Conservation (phyloP, 2,888 invertebrate genomes). For the Netelia inedita region DNA sequence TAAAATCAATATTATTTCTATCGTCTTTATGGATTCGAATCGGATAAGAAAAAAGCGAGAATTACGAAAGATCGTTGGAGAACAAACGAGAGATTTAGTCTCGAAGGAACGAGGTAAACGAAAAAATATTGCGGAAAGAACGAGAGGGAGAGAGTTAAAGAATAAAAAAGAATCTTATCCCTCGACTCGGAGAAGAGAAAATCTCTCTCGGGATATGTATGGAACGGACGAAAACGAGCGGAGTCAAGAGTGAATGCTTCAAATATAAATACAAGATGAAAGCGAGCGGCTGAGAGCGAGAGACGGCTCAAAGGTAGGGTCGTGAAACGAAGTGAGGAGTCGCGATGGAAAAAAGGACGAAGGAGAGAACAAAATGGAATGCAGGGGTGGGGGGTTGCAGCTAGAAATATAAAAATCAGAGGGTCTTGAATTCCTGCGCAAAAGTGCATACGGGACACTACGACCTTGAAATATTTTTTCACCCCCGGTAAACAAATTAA, state of each 20-base stretch:
- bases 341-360: background rate
- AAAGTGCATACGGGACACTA: too few relatives aligned
- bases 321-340: background rate
- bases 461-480: too few relatives aligned
- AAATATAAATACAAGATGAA: constrained; percentile 21
- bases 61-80: background rate
- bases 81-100: constrained; percentile 27
- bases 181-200: constrained; percentile 19
- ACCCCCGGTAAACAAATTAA: too few relatives aligned
- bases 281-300: background rate
- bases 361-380: background rate
- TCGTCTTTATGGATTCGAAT: background rate
- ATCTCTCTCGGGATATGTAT: background rate
- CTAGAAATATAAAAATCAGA: too few relatives aligned
- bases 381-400: too few relatives aligned
- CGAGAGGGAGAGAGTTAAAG: background rate
- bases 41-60: background rate
- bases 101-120: background rate
- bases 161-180: constrained; percentile 18
- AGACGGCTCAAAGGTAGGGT: background rate
- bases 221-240: background rate
- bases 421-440: too few relatives aligned
- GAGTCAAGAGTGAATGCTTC: constrained; percentile 10
- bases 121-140: background rate
- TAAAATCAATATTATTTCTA: too few relatives aligned